Conservation (phyloP, 2,888 invertebrate species). For the Pollenia labialis region DNA sequence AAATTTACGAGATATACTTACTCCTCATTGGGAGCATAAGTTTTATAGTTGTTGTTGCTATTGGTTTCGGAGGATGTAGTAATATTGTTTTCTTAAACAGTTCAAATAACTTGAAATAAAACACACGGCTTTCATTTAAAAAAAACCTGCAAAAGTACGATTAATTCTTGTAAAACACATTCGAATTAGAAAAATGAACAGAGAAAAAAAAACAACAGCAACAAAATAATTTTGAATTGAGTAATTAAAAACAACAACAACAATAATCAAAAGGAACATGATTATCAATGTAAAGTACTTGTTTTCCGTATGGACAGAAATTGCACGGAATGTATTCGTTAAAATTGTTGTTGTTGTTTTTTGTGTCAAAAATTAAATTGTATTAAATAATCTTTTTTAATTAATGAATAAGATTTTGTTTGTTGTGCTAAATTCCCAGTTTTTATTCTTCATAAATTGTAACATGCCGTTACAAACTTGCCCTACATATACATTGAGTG, state of each 20-base stretch:
- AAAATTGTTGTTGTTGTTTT: too few relatives aligned
- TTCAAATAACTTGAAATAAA: conserved; percentile 74
- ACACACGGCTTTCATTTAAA: conserved; percentile 69
- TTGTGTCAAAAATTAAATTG: too few relatives aligned
- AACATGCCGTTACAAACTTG: too few relatives aligned
- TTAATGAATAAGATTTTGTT: too few relatives aligned
- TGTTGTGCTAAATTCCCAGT: too few relatives aligned
- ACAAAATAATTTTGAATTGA: neutral
- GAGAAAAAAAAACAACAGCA: neutral
- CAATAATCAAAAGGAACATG: neutral
- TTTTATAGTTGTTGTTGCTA: neutral
- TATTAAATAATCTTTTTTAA: too few relatives aligned
- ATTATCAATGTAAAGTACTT: neutral
- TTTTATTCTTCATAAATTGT: too few relatives aligned
- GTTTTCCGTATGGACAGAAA: neutral
- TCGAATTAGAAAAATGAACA: neutral
- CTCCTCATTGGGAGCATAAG: conserved; percentile 21
- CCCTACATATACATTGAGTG: too few relatives aligned
- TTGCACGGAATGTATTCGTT: neutral
- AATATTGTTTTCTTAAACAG: conserved; percentile 67
- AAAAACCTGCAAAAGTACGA: conserved; percentile 37
- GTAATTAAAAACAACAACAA: neutral
- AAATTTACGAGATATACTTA: conserved; percentile 41
- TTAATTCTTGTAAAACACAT: neutral
- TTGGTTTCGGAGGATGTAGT: conserved; percentile 62